Base-by-base conservation (phyloP, 1,140 invertebrate species). In the Sarcophaga peregrina region DNA sequence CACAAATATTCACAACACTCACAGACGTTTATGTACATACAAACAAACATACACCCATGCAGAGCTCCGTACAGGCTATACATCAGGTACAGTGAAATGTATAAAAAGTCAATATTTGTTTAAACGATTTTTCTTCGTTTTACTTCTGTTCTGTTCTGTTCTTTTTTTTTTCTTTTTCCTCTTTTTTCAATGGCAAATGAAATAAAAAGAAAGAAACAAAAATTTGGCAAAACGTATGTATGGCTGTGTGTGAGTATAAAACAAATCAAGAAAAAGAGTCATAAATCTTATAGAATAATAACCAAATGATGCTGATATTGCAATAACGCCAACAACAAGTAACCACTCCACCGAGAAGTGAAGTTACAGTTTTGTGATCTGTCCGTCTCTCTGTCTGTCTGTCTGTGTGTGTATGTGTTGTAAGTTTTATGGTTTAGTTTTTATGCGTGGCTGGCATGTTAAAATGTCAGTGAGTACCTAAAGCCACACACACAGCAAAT, bases 271-370 rank as follows among this genome's bases (percentile, higher is more conserved):
- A 68, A n/a, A 37, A 68, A 68, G n/a, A 68, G n/a, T 68, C 62
- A 68, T 68, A 68, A 68, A 68, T 68, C 62, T 68, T 68, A 25
- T 68, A 25, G 62, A 68, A 68, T 68, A 68, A 68, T 68, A 68
- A 68, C 62, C 62, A 68, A 68, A 68, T 68, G 62, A 68, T 68
- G 62, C 17, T n/a, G n/a, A 20, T 68, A 20, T 25, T 10, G 7
- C 17, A 20, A 68, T 68, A 68, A n/a, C n/a, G n/a, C 58, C 11
- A 50, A 50, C 17, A 5, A 68, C 52, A 37, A 1, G n/a, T 13
- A 58, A 58, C 7, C 54, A n/a, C n/a, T 58, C 15, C 8, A 20
- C 62, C 9, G 20, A n/a, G n/a, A 7, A 8, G 13, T 4, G 15
- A 20, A 68, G 62, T 25, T 58, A 13, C 62, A 68, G 17, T 68